Percentiles rank a stretch among this genome's conserved stretches.
These are phyloP conservation scores for Pangasius larnaudii DNA, from an alignment of 2,797 vertebrate species.

Conservation along the genomic window DNA sequence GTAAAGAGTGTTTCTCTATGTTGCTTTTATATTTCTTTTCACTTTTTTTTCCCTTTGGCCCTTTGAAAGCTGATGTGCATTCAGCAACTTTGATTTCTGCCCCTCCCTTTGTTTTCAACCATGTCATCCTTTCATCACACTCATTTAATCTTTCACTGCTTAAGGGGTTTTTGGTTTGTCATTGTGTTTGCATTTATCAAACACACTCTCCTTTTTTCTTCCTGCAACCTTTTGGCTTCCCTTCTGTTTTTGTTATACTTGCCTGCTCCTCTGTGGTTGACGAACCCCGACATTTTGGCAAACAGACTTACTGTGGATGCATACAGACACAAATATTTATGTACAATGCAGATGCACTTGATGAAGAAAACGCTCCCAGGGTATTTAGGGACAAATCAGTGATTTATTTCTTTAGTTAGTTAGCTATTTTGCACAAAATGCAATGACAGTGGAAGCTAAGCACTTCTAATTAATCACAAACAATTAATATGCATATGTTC, in stretches of 20 bases:
- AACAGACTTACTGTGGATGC: not conserved
- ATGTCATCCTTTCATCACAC: too few species aligned
- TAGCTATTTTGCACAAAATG: conserved; percentile 43
- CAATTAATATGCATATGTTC: conserved; percentile 69
- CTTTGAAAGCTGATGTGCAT: not conserved
- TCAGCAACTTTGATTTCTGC: not conserved
- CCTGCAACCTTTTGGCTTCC: conserved; percentile 17
- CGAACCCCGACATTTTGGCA: not conserved
- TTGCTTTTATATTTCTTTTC: not conserved
- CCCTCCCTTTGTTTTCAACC: not conserved
- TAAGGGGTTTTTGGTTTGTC: not conserved
- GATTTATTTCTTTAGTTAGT: conserved; percentile 38
- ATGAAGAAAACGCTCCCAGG: conserved; percentile 50
- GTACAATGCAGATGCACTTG: conserved; percentile 31
- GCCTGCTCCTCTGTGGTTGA: not conserved
- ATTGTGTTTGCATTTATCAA: conserved; percentile 60
- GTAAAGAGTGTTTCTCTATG: not conserved
- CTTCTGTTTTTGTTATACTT: conserved; percentile 59
- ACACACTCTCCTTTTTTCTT: conserved; percentile 62
- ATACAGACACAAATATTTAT: conserved; percentile 13
- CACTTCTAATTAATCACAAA: conserved; percentile 70
- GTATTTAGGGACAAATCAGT: conserved; percentile 59
- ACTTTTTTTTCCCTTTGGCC: not conserved
- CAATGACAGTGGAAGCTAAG: conserved; percentile 67
- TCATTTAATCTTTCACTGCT: too few species aligned